Conservation (phyloP, 2,888 invertebrate species). For the Drosophila acutilabella region DNA sequence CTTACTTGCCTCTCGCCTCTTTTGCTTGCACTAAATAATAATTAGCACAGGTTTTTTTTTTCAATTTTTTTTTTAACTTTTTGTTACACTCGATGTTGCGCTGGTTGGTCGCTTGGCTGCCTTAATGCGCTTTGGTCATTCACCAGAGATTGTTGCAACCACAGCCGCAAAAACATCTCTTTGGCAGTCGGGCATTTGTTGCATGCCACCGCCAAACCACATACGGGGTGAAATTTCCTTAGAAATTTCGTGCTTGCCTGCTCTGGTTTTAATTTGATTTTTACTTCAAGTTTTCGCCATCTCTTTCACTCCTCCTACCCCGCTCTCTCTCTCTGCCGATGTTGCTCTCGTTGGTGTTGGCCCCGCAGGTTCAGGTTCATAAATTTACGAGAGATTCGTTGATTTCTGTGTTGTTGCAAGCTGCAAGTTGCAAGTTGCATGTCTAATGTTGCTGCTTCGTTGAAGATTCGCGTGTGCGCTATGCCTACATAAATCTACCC, state of each 20-base stretch:
- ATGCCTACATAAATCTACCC: conserved; percentile 60
- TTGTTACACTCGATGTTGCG: conserved; percentile 32
- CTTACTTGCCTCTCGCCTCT: conserved; percentile 13
- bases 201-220: conserved; percentile 59
- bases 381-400: conserved; percentile 75
- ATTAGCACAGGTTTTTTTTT: conserved; percentile 81
- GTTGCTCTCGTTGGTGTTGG: conserved; percentile 37
- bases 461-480: conserved; percentile 79
- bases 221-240: conserved; percentile 81
- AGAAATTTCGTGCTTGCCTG: conserved; percentile 83
- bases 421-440: conserved; percentile 61
- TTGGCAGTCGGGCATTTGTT: conserved; percentile 56
- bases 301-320: conserved; percentile 20
- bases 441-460: conserved; percentile 81
- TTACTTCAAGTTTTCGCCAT: conserved; percentile 62
- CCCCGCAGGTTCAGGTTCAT: conserved; percentile 81
- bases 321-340: not conserved
- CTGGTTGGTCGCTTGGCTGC: conserved; percentile 73
- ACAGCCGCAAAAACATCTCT: conserved; percentile 47
- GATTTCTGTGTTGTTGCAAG: conserved; percentile 35
- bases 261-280: conserved; percentile 82
- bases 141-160: conserved; percentile 56
- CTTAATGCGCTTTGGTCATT: conserved; percentile 80
- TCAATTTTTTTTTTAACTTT: conserved; percentile 1
- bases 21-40: conserved; percentile 79